Evolutionary conservation across 2,113 vertebrate species (phyloP).

Genomic region (Antennarius striatus): DNA sequence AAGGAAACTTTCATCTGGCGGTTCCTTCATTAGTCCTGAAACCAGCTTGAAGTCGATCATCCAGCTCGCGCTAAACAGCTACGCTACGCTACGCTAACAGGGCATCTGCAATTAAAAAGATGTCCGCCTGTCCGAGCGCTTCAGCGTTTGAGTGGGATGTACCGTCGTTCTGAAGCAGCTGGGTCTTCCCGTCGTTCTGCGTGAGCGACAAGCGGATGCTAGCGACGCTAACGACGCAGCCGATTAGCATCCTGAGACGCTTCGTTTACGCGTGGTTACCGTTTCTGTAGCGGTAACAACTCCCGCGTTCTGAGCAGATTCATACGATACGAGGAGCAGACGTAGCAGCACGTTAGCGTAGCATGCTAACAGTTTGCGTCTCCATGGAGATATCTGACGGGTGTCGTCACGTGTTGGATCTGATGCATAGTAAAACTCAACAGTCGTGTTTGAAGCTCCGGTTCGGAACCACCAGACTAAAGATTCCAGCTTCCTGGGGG

Average conservation of each 20-base stretch:
- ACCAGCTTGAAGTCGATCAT: slow-evolving; percentile 6
- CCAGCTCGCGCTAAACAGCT: slow-evolving; percentile 9
- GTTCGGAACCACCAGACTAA: neutral
- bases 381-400: too few species aligned
- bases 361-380: too few species aligned
- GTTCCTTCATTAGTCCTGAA: slow-evolving; percentile 47
- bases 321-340: too few species aligned
- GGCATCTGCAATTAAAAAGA: slow-evolving; percentile 37
- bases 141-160: neutral
- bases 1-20: slow-evolving; percentile 14
- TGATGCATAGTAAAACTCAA: slow-evolving; percentile 42
- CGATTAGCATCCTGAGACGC: too few species aligned
- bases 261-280: too few species aligned
- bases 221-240: too few species aligned
- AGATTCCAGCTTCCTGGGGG: neutral
- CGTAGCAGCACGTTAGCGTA: too few species aligned
- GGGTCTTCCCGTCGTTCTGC: neutral
- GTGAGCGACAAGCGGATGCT: too few species aligned
- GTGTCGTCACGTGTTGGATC: too few species aligned
- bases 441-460: slow-evolving; percentile 33
- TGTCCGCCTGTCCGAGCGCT: too few species aligned
- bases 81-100: slow-evolving; percentile 20
- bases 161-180: neutral
- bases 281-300: too few species aligned
- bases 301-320: too few species aligned